A percentile compares a stretch with the other conserved stretches of the same genome.
These are phyloP conservation scores for Orchestia grillus DNA, from an alignment of 1,140 invertebrate genomes.

Conservation along the genomic window DNA sequence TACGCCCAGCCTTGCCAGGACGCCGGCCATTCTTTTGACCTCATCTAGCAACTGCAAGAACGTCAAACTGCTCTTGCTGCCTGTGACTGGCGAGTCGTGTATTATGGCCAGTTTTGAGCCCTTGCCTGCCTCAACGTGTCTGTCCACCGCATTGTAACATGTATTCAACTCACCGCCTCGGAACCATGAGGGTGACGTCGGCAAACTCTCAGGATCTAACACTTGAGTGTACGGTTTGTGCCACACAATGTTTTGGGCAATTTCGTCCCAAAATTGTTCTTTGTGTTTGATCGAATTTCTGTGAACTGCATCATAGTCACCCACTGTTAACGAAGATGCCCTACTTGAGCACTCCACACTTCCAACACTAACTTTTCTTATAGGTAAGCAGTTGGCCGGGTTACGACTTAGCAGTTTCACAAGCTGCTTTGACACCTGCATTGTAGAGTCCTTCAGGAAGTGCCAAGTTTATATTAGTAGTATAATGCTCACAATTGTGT, in stretches of 20 bases:
- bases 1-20: slow-evolving; percentile 81
- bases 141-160: slow-evolving; percentile 92
- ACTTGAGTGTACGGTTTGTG: slow-evolving; percentile 86
- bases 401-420: not conserved
- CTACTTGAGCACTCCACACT: slow-evolving; percentile 2
- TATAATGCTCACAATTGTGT: not conserved
- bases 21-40: slow-evolving; percentile 84
- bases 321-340: slow-evolving; percentile 1
- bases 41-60: slow-evolving; percentile 82
- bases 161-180: slow-evolving; percentile 91
- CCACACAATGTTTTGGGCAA: slow-evolving; percentile 83
- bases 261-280: slow-evolving; percentile 88
- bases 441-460: not conserved
- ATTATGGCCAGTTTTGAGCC: slow-evolving; percentile 87
- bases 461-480: not conserved
- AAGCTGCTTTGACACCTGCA: not conserved
- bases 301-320: slow-evolving; percentile 78
- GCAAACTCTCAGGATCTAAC: slow-evolving; percentile 81
- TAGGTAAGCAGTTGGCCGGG: not conserved
- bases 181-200: slow-evolving; percentile 94
- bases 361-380: not conserved
- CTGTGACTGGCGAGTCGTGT: slow-evolving; percentile 89
- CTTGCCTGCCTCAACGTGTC: slow-evolving; percentile 84
- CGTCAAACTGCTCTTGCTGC: slow-evolving; percentile 81
- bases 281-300: slow-evolving; percentile 81